Evolutionary conservation across 2,113 vertebrate genomes (phyloP).

Genomic region (Ophiodon elongatus): DNA sequence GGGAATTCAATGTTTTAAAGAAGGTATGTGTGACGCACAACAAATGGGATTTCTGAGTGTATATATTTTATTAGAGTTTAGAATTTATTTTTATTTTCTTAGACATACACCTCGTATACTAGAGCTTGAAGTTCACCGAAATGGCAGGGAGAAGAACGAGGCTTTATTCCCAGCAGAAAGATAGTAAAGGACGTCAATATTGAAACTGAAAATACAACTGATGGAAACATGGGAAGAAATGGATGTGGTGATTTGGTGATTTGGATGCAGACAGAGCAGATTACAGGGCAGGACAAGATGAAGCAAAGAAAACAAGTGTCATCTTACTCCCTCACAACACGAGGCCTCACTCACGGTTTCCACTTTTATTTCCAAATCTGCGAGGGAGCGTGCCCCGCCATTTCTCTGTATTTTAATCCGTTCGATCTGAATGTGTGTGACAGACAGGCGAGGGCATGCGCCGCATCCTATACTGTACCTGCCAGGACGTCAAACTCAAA

Average conservation of each 20-base stretch:
- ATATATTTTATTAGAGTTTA: no score
- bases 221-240: neutral
- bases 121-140: no score
- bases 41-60: no score
- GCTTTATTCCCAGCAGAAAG: neutral
- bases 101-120: no score
- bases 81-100: no score
- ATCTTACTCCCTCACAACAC: neutral
- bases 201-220: neutral
- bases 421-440: neutral
- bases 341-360: neutral
- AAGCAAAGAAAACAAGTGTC: neutral
- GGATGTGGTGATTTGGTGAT: neutral
- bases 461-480: constrained; percentile 76
- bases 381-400: neutral
- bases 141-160: no score
- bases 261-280: neutral
- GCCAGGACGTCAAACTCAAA: constrained; percentile 77
- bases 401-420: neutral
- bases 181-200: neutral
- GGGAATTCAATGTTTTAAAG: neutral
- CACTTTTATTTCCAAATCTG: constrained; percentile 17
- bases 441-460: neutral
- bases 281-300: neutral
- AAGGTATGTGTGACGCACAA: no score